These are phyloP conservation scores for Willowsia nigromaculata DNA, from an alignment of 2,888 invertebrate genomes.

Conservation along the genomic window DNA sequence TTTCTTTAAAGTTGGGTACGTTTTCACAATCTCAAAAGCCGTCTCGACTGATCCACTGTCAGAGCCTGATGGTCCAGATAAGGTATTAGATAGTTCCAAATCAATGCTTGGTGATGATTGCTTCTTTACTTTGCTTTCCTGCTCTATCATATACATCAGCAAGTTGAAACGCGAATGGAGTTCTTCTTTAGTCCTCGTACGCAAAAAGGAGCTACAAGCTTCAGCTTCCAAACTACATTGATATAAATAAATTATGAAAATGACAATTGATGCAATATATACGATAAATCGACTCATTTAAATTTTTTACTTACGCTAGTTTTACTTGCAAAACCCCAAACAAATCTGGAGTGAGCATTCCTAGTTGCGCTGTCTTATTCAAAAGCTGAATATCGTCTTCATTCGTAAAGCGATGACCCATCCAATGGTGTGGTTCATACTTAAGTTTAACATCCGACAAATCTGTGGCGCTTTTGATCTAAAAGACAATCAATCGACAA, in stretches of 20 bases:
- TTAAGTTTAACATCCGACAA: background rate
- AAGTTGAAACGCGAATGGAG: conserved; percentile 39
- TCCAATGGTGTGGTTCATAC: conserved; percentile 39
- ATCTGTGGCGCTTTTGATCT: background rate
- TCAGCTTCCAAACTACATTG: background rate
- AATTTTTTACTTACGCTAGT: background rate
- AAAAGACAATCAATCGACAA: background rate
- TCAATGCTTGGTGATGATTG: background rate
- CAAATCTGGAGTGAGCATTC: conserved; percentile 18
- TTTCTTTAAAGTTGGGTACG: too few relatives aligned
- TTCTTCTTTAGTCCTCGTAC: conserved; percentile 40
- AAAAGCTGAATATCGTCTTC: conserved; percentile 37
- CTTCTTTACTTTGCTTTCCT: background rate
- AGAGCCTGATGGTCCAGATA: too few relatives aligned
- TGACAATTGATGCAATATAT: too few relatives aligned
- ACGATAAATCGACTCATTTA: too few relatives aligned
- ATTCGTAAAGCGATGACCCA: conserved; percentile 11
- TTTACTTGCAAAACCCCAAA: background rate
- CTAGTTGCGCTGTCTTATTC: background rate
- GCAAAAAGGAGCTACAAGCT: conserved; percentile 24
- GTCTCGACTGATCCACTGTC: too few relatives aligned
- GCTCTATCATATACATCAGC: conserved; percentile 39
- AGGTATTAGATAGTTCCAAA: too few relatives aligned
- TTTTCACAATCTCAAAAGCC: too few relatives aligned
- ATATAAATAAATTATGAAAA: too few relatives aligned